Percentiles rank a stretch among this genome's conserved stretches.
Conservation (phyloP, 2,113 vertebrate genomes). For the Gopherus evgoodei region DNA sequence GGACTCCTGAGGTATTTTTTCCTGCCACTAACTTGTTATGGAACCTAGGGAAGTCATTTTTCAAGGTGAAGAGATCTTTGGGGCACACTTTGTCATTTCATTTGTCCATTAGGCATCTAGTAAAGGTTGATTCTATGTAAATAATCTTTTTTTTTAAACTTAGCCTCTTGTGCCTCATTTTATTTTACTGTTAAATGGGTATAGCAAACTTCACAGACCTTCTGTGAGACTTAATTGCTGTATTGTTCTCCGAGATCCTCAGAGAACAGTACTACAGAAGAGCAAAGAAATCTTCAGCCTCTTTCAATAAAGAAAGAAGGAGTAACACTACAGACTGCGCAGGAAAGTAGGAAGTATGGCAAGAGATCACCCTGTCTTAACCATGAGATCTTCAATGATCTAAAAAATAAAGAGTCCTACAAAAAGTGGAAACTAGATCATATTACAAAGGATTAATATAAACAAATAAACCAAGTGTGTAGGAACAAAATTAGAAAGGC, state of each 20-base stretch:
- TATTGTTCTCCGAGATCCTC: background rate
- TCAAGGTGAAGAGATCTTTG: background rate
- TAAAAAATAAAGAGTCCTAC: too few relatives aligned
- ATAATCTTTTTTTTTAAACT: background rate
- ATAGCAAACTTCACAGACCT: background rate
- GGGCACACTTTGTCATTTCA: background rate
- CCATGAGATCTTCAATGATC: too few relatives aligned
- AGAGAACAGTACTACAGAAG: background rate
- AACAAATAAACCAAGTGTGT: too few relatives aligned
- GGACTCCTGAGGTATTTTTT: background rate
- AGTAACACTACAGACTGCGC: background rate
- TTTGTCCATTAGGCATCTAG: background rate
- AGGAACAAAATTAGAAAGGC: too few relatives aligned
- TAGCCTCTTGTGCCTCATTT: background rate
- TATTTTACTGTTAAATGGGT: background rate
- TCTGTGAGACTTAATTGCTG: background rate
- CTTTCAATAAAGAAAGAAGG: background rate
- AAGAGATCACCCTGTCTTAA: too few relatives aligned
- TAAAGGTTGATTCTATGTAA: background rate
- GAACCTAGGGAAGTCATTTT: background rate
- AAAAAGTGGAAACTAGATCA: too few relatives aligned
- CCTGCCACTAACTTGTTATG: background rate
- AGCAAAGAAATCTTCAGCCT: background rate
- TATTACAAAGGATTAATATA: too few relatives aligned
- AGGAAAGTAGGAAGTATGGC: too few relatives aligned